phyloP scores from a whole-genome alignment of 2,888 invertebrate genomes.

The Biston betularia region DNA sequence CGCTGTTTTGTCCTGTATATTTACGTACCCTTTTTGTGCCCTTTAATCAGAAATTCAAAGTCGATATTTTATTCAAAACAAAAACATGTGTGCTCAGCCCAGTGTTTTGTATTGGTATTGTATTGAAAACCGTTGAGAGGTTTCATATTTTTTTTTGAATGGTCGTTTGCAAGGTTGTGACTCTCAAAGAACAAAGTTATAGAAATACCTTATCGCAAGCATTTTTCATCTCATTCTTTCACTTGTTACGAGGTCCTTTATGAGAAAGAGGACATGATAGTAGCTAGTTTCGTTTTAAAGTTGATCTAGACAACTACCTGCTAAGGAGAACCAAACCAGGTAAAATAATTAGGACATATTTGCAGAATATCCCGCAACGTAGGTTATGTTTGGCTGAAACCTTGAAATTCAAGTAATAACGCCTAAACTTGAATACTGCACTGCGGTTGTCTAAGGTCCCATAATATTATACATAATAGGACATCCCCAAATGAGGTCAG shows the following conservation, averaged over 20 bases:
- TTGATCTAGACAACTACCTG: too few species aligned
- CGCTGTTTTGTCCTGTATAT: constrained; percentile 42
- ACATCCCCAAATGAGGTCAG: constrained; percentile 32
- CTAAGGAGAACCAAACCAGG: too few species aligned
- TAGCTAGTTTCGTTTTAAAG: too few species aligned
- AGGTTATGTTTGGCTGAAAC: too few species aligned
- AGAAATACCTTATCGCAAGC: too few species aligned
- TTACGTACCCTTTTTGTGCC: constrained; percentile 44
- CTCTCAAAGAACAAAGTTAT: too few species aligned
- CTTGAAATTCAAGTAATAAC: too few species aligned
- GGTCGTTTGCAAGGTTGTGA: background rate
- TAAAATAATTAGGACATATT: too few species aligned
- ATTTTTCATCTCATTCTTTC: too few species aligned
- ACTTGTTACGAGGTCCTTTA: too few species aligned
- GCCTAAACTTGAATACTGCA: constrained; percentile 4
- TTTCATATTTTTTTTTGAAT: background rate
- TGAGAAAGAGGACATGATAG: too few species aligned
- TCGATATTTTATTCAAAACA: constrained; percentile 48
- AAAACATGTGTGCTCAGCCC: constrained; percentile 32
- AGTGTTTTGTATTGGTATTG: constrained; percentile 25
- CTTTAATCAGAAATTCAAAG: constrained; percentile 51
- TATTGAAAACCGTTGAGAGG: constrained; percentile 9
- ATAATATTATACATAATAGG: constrained; percentile 32
- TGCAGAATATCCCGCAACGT: too few species aligned
- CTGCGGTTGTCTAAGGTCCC: constrained; percentile 19